Base-by-base conservation (phyloP, 2,113 vertebrate genomes). In the Lipophrys pholis region DNA sequence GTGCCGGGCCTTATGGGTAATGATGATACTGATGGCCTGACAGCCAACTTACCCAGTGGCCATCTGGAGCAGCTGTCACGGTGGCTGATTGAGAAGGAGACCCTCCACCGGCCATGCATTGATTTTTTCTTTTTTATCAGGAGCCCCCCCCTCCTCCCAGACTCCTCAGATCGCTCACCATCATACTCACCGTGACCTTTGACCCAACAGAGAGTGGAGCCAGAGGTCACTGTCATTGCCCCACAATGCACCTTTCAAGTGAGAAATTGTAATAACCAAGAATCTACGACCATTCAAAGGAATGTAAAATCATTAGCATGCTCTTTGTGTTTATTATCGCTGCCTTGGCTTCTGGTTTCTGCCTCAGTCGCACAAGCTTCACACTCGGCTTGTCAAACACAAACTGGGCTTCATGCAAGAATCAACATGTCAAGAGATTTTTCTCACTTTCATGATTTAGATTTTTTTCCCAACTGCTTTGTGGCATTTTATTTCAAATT, bases 61-160 rank as follows among this genome's bases (percentile, higher is more conserved):
- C 93, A 94, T 94, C 93, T 94, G 92, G 92, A 90, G 89, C 56
- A 78, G 83, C 84, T 93, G 91, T 93, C 92, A 91, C 35, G 11
- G 81, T 41, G 53, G 83, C 87, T 93, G 93, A 93, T 93, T 87
- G 93, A 94, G 90, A 93, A 91, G 90, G 76, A 91, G 89, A 91
- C 82, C 86, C 69, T 78, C 87, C 76, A 84, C 74, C 55, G 65
- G 62, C 79, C 81, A 89, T 62, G 64, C 83, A 92, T 92, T 87
- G 87, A 91, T 88, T 91, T 80, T 87, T 68, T 66, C 42, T 16
- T 64, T 49, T 36, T 41, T 38, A 50, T 45, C 17, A 41, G 41
- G 52, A 68, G 8, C 46, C 69, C 67, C 41, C 43, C 58, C 51
- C 30, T 49, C 36, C 55, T 67, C 58, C 77, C 46, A 65, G 79